Evolutionary conservation across 2,113 vertebrate genomes (phyloP), one percentile per base, ranked within the genome.

Genomic region (Ochotona princeps): DNA sequence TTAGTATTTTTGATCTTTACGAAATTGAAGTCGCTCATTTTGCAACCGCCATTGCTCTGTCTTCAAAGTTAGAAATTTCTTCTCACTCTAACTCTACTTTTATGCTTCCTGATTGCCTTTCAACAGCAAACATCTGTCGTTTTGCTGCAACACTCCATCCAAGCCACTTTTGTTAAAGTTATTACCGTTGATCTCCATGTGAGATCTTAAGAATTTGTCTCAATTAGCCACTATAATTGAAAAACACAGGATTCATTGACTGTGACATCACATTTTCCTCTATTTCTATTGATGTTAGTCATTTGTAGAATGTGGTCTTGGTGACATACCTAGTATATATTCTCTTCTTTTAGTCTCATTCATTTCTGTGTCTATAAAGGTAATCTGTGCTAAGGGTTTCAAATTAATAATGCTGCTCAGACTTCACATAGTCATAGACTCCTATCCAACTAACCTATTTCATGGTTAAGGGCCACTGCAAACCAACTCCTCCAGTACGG

Each of bases 91-190:
- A 35, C 5, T 88, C 76, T 32, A 76, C 25, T 72, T 89, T 14
- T 38, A 20, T 1, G 60, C 35, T 61, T 93, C 25, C 75, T 93
- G 20, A 65, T 90, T 84, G 18, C 44, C 13, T 79, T 96, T 76
- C 18, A 67, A 13, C n/a, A 75, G 38, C 72, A 75, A 23, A 9
- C 11, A 57, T 57, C 25, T 69, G 6, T 60, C 60, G 67, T 47
- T 60, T 74, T 9, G n/a, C 20, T 60, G 32, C 32, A 83, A 51
- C 10, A 35, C 8, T 60, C 25, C 10, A 13, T 12, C 69, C 26
- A 47, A 57, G 60, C 23, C 23, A 47, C 49, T 35, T 23, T 72
- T 60, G 30, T 25, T 61, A 25, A 63, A 65, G 35, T 60, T 61
- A 51, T 60, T 61, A 51, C 30, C 9, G 6, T 63, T 67, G 57